phyloP scores from a whole-genome alignment of 2,888 invertebrate genomes.

The Andrena fulva region DNA sequence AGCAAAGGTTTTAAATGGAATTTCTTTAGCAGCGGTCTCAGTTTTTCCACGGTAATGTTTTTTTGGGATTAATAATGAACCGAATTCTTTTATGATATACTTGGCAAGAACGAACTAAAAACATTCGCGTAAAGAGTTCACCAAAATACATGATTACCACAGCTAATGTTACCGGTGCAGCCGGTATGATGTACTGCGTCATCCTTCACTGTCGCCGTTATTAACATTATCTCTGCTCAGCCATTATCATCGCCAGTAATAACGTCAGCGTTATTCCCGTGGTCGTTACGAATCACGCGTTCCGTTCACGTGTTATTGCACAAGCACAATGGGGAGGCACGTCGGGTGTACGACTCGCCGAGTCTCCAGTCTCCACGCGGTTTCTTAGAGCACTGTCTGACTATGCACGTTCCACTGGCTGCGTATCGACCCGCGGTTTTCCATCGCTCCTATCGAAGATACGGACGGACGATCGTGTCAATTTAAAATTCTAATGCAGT shows the following conservation, averaged over 20 bases:
- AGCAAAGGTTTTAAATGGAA: no score
- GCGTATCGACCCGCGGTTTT: neutral
- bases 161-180: neutral
- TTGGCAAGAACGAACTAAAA: no score
- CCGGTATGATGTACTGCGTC: neutral
- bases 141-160: neutral
- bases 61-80: no score
- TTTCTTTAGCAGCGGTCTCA: no score
- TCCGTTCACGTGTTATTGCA: slow-evolving; percentile 36
- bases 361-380: neutral
- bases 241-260: slow-evolving; percentile 25
- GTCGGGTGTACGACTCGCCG: neutral
- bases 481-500: slow-evolving; percentile 81
- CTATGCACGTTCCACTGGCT: slow-evolving; percentile 29
- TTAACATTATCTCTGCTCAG: slow-evolving; percentile 16
- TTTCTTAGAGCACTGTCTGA: slow-evolving; percentile 17
- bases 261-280: slow-evolving; percentile 22
- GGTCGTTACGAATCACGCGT: slow-evolving; percentile 18
- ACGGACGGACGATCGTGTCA: slow-evolving; percentile 64
- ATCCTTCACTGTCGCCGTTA: slow-evolving; percentile 47
- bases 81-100: no score
- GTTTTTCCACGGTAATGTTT: no score
- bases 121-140: neutral
- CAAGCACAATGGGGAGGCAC: neutral
- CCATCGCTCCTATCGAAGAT: slow-evolving; percentile 16